Evolutionary conservation across 2,113 vertebrate genomes (phyloP), one percentile per base, ranked within the genome.

Genomic region (Triplophysa tibetana): DNA sequence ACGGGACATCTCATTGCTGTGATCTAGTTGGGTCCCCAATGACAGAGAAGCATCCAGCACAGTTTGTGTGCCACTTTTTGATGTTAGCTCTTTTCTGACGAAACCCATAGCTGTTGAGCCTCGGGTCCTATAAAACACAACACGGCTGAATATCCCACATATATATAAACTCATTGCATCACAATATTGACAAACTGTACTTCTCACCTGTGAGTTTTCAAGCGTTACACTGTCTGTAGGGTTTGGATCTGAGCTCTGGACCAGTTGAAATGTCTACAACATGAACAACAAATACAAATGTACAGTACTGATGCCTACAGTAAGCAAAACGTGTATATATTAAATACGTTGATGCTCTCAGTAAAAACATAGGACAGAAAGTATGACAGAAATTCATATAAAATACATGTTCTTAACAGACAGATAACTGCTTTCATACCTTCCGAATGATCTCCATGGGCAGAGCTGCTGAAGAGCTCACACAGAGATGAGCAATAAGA

Each of bases 11-110:
- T 80, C 38, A 83, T 29, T 81, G 56, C 50, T 76, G 77, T 33
- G 70, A 65, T 38, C 50, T 82, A 2, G 84, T 84, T 43, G 86
- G 83, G 72, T 87, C 86, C 24, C 86, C 86, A 19, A 87, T 87
- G 61, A 87, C 84, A 1, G 86, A 86, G 81, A 86, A 87, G 74
- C 86, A 87, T 24, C 86, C 86, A 13, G 81, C 65, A 79, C 84
- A 87, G 68, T 82, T 70, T 4, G n/a, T 73, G 84, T 19, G 48
- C 62, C 12, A 82, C 68, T 29, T 78, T 82, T 70, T 84, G 2
- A 81, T 75, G 68, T 82, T 45, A 24, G 81, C 48, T 38, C 85
- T 83, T 45, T 63, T 82, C 68, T 70, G 61, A n/a, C 86, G 84
- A 10, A 67, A 54, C n/a, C 67, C 70, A 17, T 74, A 29, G 38